Evolutionary conservation across 2,888 invertebrate species (phyloP), one percentile per base, ranked within the genome.

Genomic region (Acheta domesticus): DNA sequence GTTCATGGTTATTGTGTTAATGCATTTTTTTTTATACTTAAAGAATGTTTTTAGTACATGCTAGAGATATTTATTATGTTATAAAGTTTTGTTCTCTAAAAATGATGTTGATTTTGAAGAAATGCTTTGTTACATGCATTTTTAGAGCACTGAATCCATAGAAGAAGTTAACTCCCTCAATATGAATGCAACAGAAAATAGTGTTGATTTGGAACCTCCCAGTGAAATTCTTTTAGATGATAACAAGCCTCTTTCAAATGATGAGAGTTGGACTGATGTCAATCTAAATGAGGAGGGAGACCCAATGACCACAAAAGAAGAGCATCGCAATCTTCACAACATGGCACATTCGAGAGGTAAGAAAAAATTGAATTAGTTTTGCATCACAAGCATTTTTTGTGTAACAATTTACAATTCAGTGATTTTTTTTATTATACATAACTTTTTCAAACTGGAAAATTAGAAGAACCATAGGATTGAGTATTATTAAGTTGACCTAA

Each of bases 181-280:
- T 83, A 88, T 92, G 84, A 93, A 93, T 87, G 93, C 93, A 2
- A 91, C 91, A 19, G 93, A 93, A 85, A 92, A 92, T 12, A 93
- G 92, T 80, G 90, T 92, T 5, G 93, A 92, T 85, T 91, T 92
- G 0, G 92, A 91, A 49, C 49, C 76, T n/a, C 77, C 77, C 21
- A 78, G 74, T 62, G 93, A 93, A 85, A 91, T 92, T 21, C 87
- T 92, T 80, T 86, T 91, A 77, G 93, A 93, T 82, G 93, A 93
- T 84, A 93, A 93, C 86, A 91, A 90, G 50, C 89, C 89, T 81
- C 89, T 91, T 74, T 91, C 91, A 82, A 92, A 92, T 83, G 96
- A 96, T 84, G 96, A 96, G 84, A 95, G 94, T 77, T 96, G 96
- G 96, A 96, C 96, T 1, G 96, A 96, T 85, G 96, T 96, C 74